Evolutionary conservation across 2,888 invertebrate genomes (phyloP), one percentile per base, ranked within the genome.

Genomic region (Himalopsyche kuldschensis): DNA sequence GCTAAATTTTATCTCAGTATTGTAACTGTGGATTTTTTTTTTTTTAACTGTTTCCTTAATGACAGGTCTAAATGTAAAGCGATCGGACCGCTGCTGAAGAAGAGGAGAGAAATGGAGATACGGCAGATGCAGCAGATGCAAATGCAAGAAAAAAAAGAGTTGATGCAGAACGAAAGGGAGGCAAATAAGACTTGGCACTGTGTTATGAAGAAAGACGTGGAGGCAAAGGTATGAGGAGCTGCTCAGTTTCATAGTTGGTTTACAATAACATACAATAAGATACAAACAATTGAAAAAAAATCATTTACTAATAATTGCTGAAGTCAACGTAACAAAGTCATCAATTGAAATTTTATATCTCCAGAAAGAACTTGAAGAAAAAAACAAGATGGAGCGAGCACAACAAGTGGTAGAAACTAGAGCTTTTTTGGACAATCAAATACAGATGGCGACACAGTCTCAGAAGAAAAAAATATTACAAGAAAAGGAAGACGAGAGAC

Each of bases 181-280:
- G 87, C 92, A 3, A 94, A 94, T 77, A 90, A 89, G 75, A 92
- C 94, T 91, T 94, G 94, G 94, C 88, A 93, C 79, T 91, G 92
- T 47, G 89, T 94, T n/a, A 90, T 91, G 86, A 89, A 93, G 90
- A 94, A 91, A 87, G 93, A 94, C 86, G 88, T 91, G 3, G 91
- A 92, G 4, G 93, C 93, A 27, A 83, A 82, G 78, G 86, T 86
- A 79, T 30, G n/a, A 20, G 24, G 4, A 77, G 35, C 17, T 81
- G 24, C 11, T 30, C 17, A 6, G n/a, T 76, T 75, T 75, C 30
- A n/a, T 20, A 31, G 46, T 27, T 27, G n/a, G 30, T 48, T 55
- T 82, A 30, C 27, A 75, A 8, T 41, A 78, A 63, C 11, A 55
- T 48, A 76, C 24, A 10, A 76, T 76, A 76, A 4, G 17, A 8